Base-by-base conservation (phyloP, 1,140 invertebrate species). In the Drosophila grimshawi region DNA sequence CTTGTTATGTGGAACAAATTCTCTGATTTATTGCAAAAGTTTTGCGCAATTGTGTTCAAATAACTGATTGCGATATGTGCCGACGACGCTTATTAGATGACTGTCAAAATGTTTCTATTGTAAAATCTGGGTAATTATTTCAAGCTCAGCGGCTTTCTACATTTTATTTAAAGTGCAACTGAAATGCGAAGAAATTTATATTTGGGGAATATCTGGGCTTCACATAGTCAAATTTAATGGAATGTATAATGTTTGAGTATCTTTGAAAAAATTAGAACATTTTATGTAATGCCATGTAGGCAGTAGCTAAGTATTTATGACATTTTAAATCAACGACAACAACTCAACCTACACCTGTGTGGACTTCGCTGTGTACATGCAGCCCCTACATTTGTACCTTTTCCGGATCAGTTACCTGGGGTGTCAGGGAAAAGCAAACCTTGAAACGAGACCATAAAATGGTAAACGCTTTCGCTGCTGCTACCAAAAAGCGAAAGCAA, bases 381-480 rank as follows among this genome's bases (percentile, higher is more conserved):
- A 46, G 39, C 46, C 45, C 55, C 35, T 57, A 6, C 37, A 43
- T 3, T 39, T 60, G 52, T 10, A 62, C 10, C 27, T 61, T 30
- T 37, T 46, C 35, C 33, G 11, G 5, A 10, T 56, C 4, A 30
- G 37, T 37, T 53, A 33, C 43, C 46, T 49, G 55, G 39, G 37
- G 37, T 55, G 49, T 57, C 39, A 19, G n/a, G 29, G 32, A 55
- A 69, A 74, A 56, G n/a, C 53, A 57, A 53, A 74, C 74, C 61
- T 83, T 74, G 64, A 80, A 88, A 82, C 67, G 80, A 80, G 83
- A 88, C 85, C 83, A 74, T 83, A 89, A 89, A 88, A 88, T 80
- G 80, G 83, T 73, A 70, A 80, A 66, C 68, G 68, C 56, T 70
- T 70, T 49, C 59, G 45, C 32, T 64, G 66, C 11, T 49, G 19